Conservation (phyloP, 2,113 vertebrate species). For the Alaudala cheleensis region DNA sequence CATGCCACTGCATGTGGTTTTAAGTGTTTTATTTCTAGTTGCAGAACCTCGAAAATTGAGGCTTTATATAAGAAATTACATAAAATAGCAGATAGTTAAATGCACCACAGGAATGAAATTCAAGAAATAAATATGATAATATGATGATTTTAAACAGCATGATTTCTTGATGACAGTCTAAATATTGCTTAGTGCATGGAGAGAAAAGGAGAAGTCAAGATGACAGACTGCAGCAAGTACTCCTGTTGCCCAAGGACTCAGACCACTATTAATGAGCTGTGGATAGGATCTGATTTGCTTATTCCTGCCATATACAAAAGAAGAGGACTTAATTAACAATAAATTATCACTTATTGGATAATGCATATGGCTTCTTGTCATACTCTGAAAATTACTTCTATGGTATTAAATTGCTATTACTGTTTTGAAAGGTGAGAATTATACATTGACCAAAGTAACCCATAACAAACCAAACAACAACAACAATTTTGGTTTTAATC, state of each 20-base stretch:
- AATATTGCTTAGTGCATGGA: neutral
- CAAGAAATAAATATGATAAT: constrained; percentile 34
- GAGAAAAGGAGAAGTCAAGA: neutral
- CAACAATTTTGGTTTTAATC: neutral
- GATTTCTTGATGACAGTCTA: constrained; percentile 34
- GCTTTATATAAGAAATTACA: constrained; percentile 22
- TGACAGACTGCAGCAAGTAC: neutral
- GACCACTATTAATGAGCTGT: neutral
- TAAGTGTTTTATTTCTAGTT: constrained; percentile 7
- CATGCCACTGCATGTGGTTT: neutral
- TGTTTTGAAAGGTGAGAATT: neutral
- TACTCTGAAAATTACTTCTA: neutral
- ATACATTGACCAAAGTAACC: neutral
- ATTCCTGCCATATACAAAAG: neutral
- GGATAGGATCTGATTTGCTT: neutral
- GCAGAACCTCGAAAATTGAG: neutral
- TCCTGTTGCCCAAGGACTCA: neutral
- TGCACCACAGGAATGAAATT: constrained; percentile 9
- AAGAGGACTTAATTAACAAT: neutral
- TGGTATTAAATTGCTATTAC: neutral
- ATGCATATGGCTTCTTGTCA: neutral
- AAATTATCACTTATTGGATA: constrained; percentile 4
- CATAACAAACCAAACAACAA: neutral
- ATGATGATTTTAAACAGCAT: constrained; percentile 43
- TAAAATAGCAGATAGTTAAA: constrained; percentile 34